These are phyloP conservation scores for Drosophila trapezifrons DNA, from an alignment of 1,140 invertebrate genomes.

Conservation along the genomic window DNA sequence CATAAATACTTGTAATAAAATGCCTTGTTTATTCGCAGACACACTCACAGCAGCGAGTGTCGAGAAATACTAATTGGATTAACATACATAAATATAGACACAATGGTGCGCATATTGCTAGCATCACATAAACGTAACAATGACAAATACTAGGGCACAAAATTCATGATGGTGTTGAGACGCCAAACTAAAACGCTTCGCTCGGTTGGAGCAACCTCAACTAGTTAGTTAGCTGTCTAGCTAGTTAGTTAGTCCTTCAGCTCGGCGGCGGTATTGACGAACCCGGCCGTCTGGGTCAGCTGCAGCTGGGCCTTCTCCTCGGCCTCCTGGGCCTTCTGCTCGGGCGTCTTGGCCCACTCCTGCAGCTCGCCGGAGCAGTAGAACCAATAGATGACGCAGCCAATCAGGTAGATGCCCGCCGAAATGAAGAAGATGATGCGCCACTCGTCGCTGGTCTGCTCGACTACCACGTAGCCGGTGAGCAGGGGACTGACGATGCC, in stretches of 20 bases:
- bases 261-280: conserved; percentile 66
- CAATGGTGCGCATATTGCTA: conserved; percentile 48
- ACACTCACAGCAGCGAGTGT: conserved; percentile 43
- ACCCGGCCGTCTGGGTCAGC: conserved; percentile 57
- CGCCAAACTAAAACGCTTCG: conserved; percentile 41
- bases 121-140: conserved; percentile 67
- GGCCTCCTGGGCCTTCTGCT: conserved; percentile 67
- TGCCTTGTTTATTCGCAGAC: conserved; percentile 65
- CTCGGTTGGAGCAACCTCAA: background rate
- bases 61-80: conserved; percentile 51
- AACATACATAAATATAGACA: conserved; percentile 59
- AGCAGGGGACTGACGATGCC: conserved; percentile 93
- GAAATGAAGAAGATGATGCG: conserved; percentile 93
- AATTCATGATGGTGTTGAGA: conserved; percentile 54
- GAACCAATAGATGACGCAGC: conserved; percentile 91
- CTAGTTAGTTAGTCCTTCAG: conserved; percentile 59
- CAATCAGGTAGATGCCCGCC: conserved; percentile 90
- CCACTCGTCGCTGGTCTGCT: conserved; percentile 91
- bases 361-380: conserved; percentile 92
- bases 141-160: conserved; percentile 53
- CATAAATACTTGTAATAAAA: conserved; percentile 41
- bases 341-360: conserved; percentile 87
- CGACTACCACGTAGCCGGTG: conserved; percentile 90
- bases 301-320: conserved; percentile 67
- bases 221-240: too few relatives aligned